These are phyloP conservation scores for Ondatra zibethicus DNA, from an alignment of 2,113 vertebrate genomes.

Conservation along the genomic window DNA sequence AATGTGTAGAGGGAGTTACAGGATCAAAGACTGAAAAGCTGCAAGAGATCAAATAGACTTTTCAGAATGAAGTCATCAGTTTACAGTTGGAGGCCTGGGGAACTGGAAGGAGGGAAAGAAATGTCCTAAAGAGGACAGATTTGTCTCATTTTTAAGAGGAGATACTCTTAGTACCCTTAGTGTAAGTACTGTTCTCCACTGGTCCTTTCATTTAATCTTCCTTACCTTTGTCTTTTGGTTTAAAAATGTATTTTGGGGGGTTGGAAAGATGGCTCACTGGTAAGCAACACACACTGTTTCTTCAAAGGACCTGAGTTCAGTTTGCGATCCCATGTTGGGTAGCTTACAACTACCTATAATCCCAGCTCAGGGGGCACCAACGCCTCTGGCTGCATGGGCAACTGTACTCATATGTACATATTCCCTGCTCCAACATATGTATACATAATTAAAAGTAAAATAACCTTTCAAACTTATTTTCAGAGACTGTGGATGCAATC, in stretches of 20 bases:
- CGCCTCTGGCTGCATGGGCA: background rate
- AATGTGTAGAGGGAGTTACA: background rate
- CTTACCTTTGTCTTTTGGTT: background rate
- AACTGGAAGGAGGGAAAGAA: background rate
- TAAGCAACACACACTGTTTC: background rate
- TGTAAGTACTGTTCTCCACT: background rate
- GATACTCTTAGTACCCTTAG: background rate
- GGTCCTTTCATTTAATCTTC: background rate
- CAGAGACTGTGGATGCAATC: background rate
- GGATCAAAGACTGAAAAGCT: background rate
- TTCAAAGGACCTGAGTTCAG: background rate
- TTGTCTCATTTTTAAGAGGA: conserved; percentile 6
- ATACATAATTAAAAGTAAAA: background rate
- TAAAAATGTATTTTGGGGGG: background rate
- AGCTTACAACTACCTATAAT: background rate
- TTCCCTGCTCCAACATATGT: rapidly evolving
- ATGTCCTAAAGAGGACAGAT: background rate
- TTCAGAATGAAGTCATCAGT: background rate
- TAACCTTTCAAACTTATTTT: background rate
- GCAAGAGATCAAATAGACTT: background rate
- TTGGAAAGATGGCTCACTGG: background rate
- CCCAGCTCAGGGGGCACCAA: background rate
- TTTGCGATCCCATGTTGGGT: background rate
- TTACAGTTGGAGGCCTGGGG: background rate
- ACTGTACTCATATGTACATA: background rate